Evolutionary conservation across 1,140 invertebrate genomes (phyloP).

Genomic region (Bactericera cockerelli): DNA sequence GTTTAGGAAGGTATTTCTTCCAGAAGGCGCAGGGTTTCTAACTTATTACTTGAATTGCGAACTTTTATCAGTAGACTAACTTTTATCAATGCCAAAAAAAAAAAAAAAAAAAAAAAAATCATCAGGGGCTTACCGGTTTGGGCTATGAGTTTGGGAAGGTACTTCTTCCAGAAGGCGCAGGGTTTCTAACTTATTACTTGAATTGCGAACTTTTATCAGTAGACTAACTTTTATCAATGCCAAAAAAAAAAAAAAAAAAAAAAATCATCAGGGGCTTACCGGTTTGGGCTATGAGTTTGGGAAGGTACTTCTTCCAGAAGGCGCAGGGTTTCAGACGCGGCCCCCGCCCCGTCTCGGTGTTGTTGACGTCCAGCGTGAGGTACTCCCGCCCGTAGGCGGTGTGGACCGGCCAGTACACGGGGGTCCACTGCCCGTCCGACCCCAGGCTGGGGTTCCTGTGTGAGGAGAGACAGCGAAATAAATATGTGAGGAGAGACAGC

Average conservation of each 20-base stretch:
- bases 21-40: constrained; percentile 93
- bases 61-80: no score
- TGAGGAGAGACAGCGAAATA: not conserved
- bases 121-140: constrained; percentile 41
- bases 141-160: constrained; percentile 71
- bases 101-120: not conserved
- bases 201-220: no score
- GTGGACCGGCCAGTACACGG: constrained; percentile 70
- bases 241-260: not conserved
- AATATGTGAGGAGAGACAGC: no score
- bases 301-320: constrained; percentile 91
- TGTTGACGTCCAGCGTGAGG: constrained; percentile 65
- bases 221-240: no score
- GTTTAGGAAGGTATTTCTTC: constrained; percentile 83
- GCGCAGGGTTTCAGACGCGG: constrained; percentile 80
- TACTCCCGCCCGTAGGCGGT: constrained; percentile 68
- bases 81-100: no score
- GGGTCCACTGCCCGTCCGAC: constrained; percentile 39
- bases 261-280: constrained; percentile 32
- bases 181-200: no score
- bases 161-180: constrained; percentile 93
- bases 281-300: constrained; percentile 62
- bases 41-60: no score
- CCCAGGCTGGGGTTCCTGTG: constrained; percentile 47
- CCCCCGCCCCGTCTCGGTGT: constrained; percentile 62